These are phyloP conservation scores for Oncorhynchus clarkii DNA, from an alignment of 2,113 vertebrate species.

Conservation along the genomic window DNA sequence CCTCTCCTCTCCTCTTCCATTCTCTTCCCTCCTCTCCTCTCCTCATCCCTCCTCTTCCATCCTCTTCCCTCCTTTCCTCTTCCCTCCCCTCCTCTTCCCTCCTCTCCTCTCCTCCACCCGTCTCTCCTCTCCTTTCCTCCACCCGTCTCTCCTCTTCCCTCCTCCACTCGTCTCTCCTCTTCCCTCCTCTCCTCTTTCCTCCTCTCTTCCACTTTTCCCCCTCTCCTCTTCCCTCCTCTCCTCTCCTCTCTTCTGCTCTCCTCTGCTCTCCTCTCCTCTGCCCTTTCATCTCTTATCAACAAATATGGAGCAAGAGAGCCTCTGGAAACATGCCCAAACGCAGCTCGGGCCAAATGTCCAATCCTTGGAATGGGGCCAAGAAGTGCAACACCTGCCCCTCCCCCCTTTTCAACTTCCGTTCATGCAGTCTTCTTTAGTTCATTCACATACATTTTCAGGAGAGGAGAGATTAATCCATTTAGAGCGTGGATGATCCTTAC, in stretches of 20 bases:
- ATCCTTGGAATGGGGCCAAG: background rate
- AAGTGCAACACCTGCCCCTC: conserved; percentile 25
- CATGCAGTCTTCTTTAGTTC: background rate
- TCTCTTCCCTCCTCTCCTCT: background rate
- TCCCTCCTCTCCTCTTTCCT: conserved; percentile 13
- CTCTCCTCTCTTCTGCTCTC: background rate
- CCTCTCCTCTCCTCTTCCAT: no score
- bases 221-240: background rate
- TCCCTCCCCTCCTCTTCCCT: background rate
- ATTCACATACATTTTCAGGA: background rate
- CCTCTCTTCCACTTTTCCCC: background rate
- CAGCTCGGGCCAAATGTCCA: background rate
- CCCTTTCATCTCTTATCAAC: conserved; percentile 20
- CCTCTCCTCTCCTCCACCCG: background rate
- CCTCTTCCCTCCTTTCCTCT: background rate
- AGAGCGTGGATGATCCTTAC: no score
- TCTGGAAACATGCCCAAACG: background rate
- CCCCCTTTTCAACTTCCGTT: background rate
- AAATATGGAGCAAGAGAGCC: conserved; percentile 13
- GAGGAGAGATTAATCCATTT: no score
- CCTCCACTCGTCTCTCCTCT: background rate
- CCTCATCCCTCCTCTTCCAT: background rate
- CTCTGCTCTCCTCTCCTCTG: background rate
- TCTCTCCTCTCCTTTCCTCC: conserved; percentile 6
- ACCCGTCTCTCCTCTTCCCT: background rate